These are phyloP conservation scores for Pachydiplax longipennis DNA, from an alignment of 2,888 invertebrate genomes.

Conservation along the genomic window DNA sequence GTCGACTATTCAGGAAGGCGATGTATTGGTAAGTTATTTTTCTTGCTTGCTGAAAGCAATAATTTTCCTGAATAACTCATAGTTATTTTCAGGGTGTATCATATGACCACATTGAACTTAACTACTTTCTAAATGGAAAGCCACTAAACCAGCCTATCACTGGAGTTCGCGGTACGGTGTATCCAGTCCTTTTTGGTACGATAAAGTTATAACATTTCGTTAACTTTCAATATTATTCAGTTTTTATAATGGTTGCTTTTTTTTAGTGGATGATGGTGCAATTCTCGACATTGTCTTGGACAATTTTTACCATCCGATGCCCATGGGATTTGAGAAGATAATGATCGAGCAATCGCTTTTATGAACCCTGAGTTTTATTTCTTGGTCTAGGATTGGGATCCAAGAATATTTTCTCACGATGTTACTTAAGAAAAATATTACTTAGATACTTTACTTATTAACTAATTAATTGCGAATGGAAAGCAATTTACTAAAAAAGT, in stretches of 20 bases:
- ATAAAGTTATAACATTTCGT: background rate
- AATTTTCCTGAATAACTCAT: background rate
- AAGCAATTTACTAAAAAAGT: background rate
- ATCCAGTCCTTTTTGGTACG: conserved; percentile 90
- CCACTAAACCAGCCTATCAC: conserved; percentile 83
- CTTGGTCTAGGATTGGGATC: background rate
- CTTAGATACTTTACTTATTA: background rate
- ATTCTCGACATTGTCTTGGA: conserved; percentile 94
- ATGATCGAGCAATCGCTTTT: conserved; percentile 96
- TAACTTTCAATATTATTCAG: background rate
- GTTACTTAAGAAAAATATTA: background rate
- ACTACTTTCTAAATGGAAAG: conserved; percentile 93
- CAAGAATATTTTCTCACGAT: background rate
- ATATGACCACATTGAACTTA: conserved; percentile 95
- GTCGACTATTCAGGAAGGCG: conserved; percentile 85
- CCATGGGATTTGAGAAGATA: conserved; percentile 90
- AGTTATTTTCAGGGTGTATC: conserved; percentile 76
- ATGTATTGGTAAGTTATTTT: conserved; percentile 72
- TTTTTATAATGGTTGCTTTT: conserved; percentile 46
- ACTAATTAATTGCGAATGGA: background rate
- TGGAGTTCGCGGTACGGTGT: conserved; percentile 89
- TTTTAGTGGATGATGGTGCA: conserved; percentile 95
- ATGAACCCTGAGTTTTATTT: conserved; percentile 63
- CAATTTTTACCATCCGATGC: conserved; percentile 83
- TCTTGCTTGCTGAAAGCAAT: background rate